Evolutionary conservation across 1,140 invertebrate species (phyloP).

Genomic region (Lucilia sericata): DNA sequence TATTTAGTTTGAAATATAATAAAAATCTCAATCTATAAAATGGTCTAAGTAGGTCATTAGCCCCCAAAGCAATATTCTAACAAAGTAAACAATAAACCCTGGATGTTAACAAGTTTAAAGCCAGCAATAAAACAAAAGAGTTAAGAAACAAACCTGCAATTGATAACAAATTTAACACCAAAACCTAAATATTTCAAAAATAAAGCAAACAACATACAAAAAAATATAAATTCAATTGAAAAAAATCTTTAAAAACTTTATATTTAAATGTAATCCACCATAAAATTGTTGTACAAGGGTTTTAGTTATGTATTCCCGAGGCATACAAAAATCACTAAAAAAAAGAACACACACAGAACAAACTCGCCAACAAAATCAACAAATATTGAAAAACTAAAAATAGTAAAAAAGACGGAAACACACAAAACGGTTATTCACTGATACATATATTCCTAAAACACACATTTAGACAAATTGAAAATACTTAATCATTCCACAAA

Average conservation of each 20-base stretch:
- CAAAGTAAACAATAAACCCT: background rate
- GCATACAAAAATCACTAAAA: background rate
- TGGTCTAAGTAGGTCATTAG: background rate
- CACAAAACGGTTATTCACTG: slow-evolving; percentile 3
- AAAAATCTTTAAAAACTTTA: background rate
- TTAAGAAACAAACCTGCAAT: slow-evolving; percentile 31
- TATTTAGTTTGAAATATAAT: background rate
- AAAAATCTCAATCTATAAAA: background rate
- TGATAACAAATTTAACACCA: background rate
- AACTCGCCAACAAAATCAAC: background rate
- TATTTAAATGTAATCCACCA: background rate
- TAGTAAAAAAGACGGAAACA: slow-evolving; percentile 6
- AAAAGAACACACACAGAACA: background rate
- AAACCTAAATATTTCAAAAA: slow-evolving; percentile 2
- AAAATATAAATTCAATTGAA: background rate
- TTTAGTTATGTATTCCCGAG: background rate
- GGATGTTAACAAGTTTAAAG: background rate
- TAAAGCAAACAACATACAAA: background rate
- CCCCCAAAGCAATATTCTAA: background rate
- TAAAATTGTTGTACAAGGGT: background rate
- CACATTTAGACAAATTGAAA: background rate
- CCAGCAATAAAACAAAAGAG: slow-evolving; percentile 9
- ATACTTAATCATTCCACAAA: background rate
- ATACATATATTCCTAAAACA: background rate
- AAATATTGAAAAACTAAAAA: background rate